phyloP scores from a whole-genome alignment of 1,140 invertebrate genomes.

The Lucilia sericata region DNA sequence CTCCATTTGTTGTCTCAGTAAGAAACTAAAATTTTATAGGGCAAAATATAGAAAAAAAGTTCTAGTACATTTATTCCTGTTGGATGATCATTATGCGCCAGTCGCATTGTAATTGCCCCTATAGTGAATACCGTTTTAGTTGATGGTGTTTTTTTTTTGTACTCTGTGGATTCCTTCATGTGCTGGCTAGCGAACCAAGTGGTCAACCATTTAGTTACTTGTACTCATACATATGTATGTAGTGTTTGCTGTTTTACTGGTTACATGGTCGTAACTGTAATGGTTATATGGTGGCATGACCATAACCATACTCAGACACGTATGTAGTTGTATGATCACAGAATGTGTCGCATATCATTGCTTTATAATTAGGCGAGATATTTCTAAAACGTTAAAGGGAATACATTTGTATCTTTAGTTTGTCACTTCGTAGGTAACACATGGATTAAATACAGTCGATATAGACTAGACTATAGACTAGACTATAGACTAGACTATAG shows the following conservation, averaged over 20 bases:
- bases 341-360: neutral
- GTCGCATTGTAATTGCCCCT: slow-evolving; percentile 39
- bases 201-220: neutral
- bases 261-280: neutral
- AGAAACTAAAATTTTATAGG: neutral
- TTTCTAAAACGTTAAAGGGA: neutral
- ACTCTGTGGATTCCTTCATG: neutral
- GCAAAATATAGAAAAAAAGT: neutral
- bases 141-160: neutral
- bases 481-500: too few species aligned
- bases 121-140: neutral
- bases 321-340: neutral
- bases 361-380: slow-evolving; percentile 5
- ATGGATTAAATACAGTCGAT: too few species aligned
- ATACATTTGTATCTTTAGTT: neutral
- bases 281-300: neutral
- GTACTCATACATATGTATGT: neutral
- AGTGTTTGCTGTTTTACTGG: neutral
- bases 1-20: neutral
- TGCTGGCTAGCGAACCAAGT: neutral
- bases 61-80: slow-evolving; percentile 20
- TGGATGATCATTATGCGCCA: slow-evolving; percentile 41
- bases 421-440: neutral
- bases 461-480: too few species aligned
- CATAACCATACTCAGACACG: neutral